Conservation (phyloP, 2,113 vertebrate genomes). For the Tenebrosternarchus preto region DNA sequence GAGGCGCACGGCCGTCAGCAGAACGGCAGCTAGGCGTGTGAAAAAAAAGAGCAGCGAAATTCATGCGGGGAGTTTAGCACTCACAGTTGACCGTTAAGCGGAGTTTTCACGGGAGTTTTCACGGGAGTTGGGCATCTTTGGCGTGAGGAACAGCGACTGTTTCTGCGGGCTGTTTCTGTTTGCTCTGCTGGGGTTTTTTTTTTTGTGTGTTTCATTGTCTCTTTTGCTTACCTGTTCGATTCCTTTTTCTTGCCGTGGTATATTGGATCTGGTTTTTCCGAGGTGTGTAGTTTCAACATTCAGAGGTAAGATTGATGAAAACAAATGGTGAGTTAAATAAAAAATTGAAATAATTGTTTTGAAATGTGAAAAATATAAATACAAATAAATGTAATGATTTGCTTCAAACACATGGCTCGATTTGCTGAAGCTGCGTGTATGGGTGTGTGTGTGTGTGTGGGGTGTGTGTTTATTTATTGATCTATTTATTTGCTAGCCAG, state of each 20-base stretch:
- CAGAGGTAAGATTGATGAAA: no score
- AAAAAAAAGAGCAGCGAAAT: constrained; percentile 19
- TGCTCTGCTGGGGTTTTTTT: no score
- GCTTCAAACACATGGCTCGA: not conserved
- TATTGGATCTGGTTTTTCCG: not conserved
- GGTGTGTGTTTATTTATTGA: no score
- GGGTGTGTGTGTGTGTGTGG: no score
- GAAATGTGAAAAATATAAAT: not conserved
- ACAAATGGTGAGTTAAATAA: not conserved
- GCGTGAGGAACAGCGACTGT: not conserved
- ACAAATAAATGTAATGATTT: not conserved
- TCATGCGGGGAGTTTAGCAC: not conserved
- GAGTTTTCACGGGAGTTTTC: constrained; percentile 7
- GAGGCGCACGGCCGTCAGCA: constrained; percentile 15
- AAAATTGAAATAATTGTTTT: not conserved
- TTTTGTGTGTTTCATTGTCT: no score
- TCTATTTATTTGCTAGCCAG: not conserved
- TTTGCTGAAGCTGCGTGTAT: not conserved
- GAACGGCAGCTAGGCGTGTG: constrained; percentile 28
- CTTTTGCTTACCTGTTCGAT: not conserved
- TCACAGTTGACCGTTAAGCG: not conserved
- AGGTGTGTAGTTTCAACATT: not conserved
- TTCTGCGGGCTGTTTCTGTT: constrained; percentile 25
- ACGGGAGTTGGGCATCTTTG: not conserved
- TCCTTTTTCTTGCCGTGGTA: not conserved